Evolutionary conservation across 2,113 vertebrate species (phyloP), one percentile per base, ranked within the genome.

Genomic region (Semnornis frantzii): DNA sequence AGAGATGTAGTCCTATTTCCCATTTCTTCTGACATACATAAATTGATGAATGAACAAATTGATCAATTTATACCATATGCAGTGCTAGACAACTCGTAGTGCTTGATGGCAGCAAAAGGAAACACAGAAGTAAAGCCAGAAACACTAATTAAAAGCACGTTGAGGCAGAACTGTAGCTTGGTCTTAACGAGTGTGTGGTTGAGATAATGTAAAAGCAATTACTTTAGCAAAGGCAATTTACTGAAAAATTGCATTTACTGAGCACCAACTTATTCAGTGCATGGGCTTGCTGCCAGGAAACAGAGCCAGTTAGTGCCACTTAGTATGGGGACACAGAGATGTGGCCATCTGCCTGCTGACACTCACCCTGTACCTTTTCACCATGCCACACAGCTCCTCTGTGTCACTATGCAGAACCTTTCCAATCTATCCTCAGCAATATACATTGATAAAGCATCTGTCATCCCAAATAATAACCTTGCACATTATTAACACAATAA

Each of bases 181-280:
- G 39, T 59, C 85, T 76, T 34, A 83, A 88, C 21, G 0, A 85
- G 66, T 66, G 90, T 86, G 91, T 1, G 39, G 74, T 13, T 33
- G 63, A 95, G 95, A 96, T 94, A 97, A 95, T 88, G 91, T 42
- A 94, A 94, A 96, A 92, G 83, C 90, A 93, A 96, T 96, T 96
- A 93, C 85, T 95, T 96, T 84, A 86, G 85, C 82, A 82, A 68
- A 95, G 70, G 80, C 80, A 88, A 93, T 95, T 79, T 68, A 59
- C 73, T 84, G 82, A 75, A 92, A 90, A 88, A 52, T 60, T 59
- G 6, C 17, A 54, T 84, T 88, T 62, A 86, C 58, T 86, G 85
- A 88, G 80, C 85, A 86, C 13, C 66, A 82, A 2, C 27, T 59
- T 58, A 10, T 6, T 44, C 31, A 73, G 58, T 71, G 58, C 31